phyloP scores from a whole-genome alignment of 2,113 vertebrate species.

The Salminus brasiliensis region DNA sequence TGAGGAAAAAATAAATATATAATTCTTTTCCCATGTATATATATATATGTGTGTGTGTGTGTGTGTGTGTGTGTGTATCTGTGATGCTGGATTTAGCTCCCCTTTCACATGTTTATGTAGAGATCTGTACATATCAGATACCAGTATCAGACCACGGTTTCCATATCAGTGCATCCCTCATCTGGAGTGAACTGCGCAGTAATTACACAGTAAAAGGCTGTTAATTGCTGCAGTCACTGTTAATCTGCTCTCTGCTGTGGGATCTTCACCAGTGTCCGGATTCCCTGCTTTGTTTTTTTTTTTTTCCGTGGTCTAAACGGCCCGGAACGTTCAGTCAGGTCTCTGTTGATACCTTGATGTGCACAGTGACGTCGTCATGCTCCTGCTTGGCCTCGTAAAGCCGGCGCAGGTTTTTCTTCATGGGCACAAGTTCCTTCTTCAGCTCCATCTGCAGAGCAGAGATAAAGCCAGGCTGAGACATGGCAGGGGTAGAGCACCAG shows the following conservation, averaged over 20 bases:
- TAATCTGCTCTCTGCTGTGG: not conserved
- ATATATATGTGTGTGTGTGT: no score
- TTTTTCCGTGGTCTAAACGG: slow-evolving; percentile 5
- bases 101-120: no score
- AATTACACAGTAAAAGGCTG: not conserved
- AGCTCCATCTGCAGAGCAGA: slow-evolving; percentile 63
- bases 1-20: no score
- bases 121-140: no score
- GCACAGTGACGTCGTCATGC: slow-evolving; percentile 75
- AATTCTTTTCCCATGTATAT: no score
- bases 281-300: no score
- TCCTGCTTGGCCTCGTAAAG: slow-evolving; percentile 80
- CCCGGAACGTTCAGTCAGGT: slow-evolving; percentile 6
- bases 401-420: slow-evolving; percentile 74
- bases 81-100: no score
- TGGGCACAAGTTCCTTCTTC: slow-evolving; percentile 67
- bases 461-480: not conserved
- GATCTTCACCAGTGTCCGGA: not conserved
- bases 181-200: not conserved
- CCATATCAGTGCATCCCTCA: not conserved
- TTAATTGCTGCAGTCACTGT: not conserved
- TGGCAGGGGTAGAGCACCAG: no score
- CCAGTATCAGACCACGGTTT: no score
- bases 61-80: no score
- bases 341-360: slow-evolving; percentile 79